Evolutionary conservation across 35 echinoderm and acorn worm genomes (phyloP).

Genomic region (Ophiothrix spiculata): DNA sequence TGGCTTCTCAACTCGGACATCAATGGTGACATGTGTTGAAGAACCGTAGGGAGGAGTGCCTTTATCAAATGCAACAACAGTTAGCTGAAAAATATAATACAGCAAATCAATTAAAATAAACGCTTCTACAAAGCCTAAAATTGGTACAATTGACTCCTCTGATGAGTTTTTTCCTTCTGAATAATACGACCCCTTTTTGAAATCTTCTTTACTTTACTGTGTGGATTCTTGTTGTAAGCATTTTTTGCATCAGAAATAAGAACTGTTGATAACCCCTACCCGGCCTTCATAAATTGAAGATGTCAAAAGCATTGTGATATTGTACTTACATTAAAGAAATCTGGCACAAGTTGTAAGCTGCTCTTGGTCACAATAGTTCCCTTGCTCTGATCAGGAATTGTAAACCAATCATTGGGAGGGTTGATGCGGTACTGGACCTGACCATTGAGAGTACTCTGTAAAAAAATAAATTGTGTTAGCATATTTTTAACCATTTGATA

Average conservation of each 20-base stretch:
- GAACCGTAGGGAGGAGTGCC: constrained; percentile 38
- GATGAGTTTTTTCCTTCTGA: too few species aligned
- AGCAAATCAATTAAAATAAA: neutral
- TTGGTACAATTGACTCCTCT: too few species aligned
- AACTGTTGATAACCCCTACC: too few species aligned
- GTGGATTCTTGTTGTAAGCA: too few species aligned
- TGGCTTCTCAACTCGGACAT: constrained; percentile 51
- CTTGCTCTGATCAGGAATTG: constrained; percentile 20
- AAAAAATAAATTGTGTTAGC: too few species aligned
- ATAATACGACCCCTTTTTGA: too few species aligned
- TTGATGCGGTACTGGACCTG: constrained; percentile 42
- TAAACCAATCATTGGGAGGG: constrained; percentile 48
- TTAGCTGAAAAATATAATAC: constrained; percentile 38
- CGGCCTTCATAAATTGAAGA: too few species aligned
- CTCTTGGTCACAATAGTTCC: constrained; percentile 44
- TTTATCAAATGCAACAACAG: constrained; percentile 46
- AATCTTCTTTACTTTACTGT: too few species aligned
- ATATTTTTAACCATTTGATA: too few species aligned
- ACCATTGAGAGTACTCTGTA: constrained; percentile 45
- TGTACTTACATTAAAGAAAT: constrained; percentile 58
- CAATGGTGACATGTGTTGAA: constrained; percentile 44
- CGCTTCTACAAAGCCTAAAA: too few species aligned
- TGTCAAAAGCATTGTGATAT: too few species aligned
- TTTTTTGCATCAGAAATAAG: too few species aligned
- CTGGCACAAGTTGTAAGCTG: constrained; percentile 42